These are phyloP conservation scores for Hypomesus transpacificus DNA, from an alignment of 2,113 vertebrate species.

Conservation along the genomic window DNA sequence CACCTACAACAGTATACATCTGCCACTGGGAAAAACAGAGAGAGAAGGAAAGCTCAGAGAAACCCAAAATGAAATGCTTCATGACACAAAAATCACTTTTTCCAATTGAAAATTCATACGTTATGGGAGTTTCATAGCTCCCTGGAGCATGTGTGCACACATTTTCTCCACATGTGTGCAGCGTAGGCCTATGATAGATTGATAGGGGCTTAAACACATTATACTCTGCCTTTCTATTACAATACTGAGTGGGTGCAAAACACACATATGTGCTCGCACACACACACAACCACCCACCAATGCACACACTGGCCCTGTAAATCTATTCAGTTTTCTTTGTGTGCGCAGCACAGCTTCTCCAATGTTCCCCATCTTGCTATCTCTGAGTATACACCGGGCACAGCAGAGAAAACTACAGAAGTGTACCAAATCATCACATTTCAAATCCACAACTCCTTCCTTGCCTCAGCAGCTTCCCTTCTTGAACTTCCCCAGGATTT, in stretches of 20 bases:
- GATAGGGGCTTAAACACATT: not conserved
- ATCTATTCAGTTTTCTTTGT: conserved; percentile 35
- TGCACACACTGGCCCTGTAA: conserved; percentile 11
- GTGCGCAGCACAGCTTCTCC: conserved; percentile 20
- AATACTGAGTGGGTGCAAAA: not conserved
- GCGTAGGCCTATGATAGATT: too few species aligned
- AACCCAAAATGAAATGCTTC: conserved; percentile 41
- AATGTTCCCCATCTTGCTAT: conserved; percentile 23
- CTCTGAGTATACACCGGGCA: conserved; percentile 43
- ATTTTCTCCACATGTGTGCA: not conserved
- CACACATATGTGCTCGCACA: conserved; percentile 5
- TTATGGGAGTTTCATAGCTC: conserved; percentile 26
- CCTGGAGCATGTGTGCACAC: conserved; percentile 5
- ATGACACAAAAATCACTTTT: conserved; percentile 51
- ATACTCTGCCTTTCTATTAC: not conserved
- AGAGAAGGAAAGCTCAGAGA: conserved; percentile 14
- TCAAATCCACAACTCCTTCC: conserved; percentile 29
- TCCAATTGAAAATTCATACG: conserved; percentile 56
- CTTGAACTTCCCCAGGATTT: conserved; percentile 49
- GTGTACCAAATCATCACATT: conserved; percentile 52
- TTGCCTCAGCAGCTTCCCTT: conserved; percentile 32
- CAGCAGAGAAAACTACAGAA: conserved; percentile 35
- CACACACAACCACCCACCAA: conserved; percentile 4
- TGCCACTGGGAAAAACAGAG: conserved; percentile 51
- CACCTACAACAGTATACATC: conserved; percentile 60